These are phyloP conservation scores for Sardinella longiceps DNA, from an alignment of 2,797 vertebrate genomes.

Conservation along the genomic window DNA sequence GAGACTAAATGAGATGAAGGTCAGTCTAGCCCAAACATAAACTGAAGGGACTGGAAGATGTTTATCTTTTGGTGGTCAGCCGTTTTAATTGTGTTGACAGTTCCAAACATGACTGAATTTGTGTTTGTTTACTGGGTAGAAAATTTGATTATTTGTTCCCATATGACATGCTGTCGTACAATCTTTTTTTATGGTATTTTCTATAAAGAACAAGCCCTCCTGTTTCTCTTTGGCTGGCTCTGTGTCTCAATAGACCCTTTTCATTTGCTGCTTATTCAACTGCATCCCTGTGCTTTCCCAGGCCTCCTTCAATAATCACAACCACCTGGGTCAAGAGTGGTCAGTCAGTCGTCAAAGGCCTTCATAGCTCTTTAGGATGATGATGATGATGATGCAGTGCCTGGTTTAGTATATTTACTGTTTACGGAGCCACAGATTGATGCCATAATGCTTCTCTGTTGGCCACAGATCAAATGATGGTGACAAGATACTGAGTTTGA, in stretches of 20 bases:
- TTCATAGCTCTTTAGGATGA: neutral
- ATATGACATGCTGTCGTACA: slow-evolving; percentile 2
- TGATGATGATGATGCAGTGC: too few relatives aligned
- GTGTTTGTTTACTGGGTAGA: neutral
- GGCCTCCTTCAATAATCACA: neutral
- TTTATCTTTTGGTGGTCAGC: neutral
- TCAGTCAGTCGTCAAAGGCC: neutral
- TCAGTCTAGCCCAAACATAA: neutral
- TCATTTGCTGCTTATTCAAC: neutral
- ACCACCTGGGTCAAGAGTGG: neutral
- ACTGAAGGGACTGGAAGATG: neutral
- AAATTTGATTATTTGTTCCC: neutral
- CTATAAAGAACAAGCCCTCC: neutral
- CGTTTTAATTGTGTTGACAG: neutral
- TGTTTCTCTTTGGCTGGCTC: neutral
- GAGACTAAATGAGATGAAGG: neutral
- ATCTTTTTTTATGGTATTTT: neutral
- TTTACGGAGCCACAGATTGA: neutral
- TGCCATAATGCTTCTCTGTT: neutral
- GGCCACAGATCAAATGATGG: neutral
- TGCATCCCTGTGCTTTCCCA: neutral
- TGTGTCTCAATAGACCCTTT: neutral
- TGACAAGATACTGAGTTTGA: neutral
- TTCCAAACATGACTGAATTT: neutral
- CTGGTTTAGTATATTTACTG: neutral